Evolutionary conservation across 2,888 invertebrate species (phyloP).

Genomic region (Drosophila lutescens): DNA sequence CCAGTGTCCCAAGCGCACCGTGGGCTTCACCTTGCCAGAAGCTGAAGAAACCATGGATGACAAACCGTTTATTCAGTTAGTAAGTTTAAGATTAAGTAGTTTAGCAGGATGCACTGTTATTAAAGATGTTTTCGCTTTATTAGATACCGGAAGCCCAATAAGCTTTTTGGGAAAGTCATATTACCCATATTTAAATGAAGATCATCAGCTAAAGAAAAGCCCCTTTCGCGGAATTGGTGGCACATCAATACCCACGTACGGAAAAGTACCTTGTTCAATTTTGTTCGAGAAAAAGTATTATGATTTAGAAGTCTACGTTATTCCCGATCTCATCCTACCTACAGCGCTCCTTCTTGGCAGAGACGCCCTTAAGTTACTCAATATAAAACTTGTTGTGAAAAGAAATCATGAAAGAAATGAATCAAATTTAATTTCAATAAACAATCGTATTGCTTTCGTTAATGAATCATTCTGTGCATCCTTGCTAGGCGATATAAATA

Average conservation of each 20-base stretch:
- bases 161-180: neutral
- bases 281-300: neutral
- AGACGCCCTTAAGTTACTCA: neutral
- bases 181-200: neutral
- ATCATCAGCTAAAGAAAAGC: neutral
- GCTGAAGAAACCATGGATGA: conserved; percentile 1
- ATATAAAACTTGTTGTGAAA: neutral
- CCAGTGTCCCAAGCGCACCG: conserved; percentile 1
- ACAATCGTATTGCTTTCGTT: neutral
- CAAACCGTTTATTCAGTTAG: neutral
- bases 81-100: neutral
- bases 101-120: neutral
- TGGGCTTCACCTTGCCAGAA: neutral
- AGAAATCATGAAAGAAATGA: neutral
- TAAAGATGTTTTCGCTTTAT: neutral
- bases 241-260: neutral
- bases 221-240: neutral
- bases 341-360: neutral
- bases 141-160: too few species aligned
- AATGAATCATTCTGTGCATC: neutral
- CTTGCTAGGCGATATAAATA: neutral
- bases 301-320: neutral
- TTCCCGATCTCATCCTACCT: neutral
- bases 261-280: neutral
- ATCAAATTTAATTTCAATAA: neutral